Evolutionary conservation across 2,113 vertebrate species (phyloP), one percentile per base, ranked within the genome.

Genomic region (Chloebia gouldiae): DNA sequence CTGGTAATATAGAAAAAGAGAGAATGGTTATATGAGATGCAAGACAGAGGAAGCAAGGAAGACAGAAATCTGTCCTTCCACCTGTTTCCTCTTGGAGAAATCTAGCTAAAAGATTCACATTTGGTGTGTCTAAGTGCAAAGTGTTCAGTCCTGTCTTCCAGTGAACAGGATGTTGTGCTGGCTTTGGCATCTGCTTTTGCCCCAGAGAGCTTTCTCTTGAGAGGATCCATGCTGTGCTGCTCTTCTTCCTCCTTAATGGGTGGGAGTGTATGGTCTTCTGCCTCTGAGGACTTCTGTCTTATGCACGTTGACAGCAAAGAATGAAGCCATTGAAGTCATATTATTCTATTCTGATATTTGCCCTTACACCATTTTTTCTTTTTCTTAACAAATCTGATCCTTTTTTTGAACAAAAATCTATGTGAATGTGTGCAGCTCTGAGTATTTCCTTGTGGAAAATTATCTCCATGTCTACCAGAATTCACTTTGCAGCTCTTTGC

Each of bases 61-160:
- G 85, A 78, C 56, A 90, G 81, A 90, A 91, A 86, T 93, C 90
- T 95, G 93, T 95, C 68, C 33, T 94, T 95, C 92, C 88, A 90
- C 79, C 81, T 94, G 85, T 88, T 96, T 91, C 79, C 63, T 90
- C 64, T 6, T 37, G 13, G 1, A 93, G 68, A 81, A 92, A 85
- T 81, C 24, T 22, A 93, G 51, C 68, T 64, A 75, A 64, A 91
- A 73, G 81, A 64, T 66, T 80, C 81, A 59, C 56, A 85, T 80
- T 86, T 35, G 11, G 24, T 63, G 33, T 78, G 81, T 51, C 92
- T 56, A 44, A 90, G 76, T 90, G 86, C 66, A 44, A 56, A 91
- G 79, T 56, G 64, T 83, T 95, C 88, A 80, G 24, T 81, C 56
- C 47, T 90, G 47, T 87, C 47, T 92, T 70, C 54, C 0, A 0